phyloP scores from a whole-genome alignment of 2,888 invertebrate genomes.

The Coelinius sp. region DNA sequence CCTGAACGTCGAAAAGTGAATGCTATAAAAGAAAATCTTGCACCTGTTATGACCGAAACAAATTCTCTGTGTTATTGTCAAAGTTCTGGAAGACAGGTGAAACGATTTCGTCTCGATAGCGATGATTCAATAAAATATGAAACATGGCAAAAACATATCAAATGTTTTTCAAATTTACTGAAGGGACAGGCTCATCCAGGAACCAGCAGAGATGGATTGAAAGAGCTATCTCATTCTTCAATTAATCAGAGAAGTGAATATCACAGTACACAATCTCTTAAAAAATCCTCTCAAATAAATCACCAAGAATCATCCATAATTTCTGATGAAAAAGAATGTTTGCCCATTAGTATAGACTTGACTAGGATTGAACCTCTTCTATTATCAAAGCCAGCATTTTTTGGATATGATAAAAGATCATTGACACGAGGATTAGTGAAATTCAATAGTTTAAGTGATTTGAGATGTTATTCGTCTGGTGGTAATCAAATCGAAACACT shows the following conservation, averaged over 20 bases:
- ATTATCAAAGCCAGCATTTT: conserved; percentile 50
- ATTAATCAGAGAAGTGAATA: conserved; percentile 11
- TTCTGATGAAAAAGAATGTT: conserved; percentile 25
- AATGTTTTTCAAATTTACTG: not conserved
- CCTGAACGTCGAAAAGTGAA: not conserved
- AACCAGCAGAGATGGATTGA: conserved; percentile 26
- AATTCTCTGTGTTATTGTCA: not conserved
- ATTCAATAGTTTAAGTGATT: conserved; percentile 38
- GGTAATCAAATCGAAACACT: not conserved
- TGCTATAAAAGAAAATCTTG: conserved; percentile 32
- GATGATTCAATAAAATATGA: not conserved
- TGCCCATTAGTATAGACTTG: conserved; percentile 64
- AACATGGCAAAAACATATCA: not conserved
- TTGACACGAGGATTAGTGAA: not conserved
- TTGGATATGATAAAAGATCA: not conserved
- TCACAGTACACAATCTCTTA: not conserved
- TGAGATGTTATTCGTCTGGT: not conserved
- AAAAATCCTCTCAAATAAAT: not conserved
- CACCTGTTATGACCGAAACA: not conserved
- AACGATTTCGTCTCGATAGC: conserved; percentile 2
- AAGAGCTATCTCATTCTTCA: not conserved
- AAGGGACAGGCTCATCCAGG: not conserved
- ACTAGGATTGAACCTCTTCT: conserved; percentile 56
- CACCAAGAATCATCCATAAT: not conserved
- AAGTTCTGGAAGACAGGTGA: not conserved